Conservation (phyloP, 2,113 vertebrate species). For the Syrrhaptes paradoxus region DNA sequence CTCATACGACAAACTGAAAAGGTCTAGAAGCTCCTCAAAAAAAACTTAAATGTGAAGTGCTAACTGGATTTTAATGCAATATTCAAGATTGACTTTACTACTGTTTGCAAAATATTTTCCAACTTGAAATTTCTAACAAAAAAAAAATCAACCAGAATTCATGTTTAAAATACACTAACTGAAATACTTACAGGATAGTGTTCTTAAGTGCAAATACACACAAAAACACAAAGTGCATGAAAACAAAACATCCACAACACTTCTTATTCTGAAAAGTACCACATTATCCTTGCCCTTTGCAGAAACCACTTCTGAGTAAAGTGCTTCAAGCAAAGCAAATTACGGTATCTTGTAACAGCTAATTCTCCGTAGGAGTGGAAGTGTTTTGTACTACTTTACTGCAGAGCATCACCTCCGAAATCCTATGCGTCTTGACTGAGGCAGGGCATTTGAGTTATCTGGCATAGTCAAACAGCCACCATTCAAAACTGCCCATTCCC, state of each 20-base stretch:
- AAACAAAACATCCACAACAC: not conserved
- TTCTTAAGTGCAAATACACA: not conserved
- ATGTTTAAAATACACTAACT: not conserved
- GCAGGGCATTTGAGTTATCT: accelerated
- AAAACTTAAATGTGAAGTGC: not conserved
- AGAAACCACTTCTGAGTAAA: not conserved
- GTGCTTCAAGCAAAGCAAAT: not conserved
- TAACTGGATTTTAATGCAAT: not conserved
- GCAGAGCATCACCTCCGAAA: not conserved
- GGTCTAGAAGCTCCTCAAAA: not conserved
- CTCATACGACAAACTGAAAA: not conserved
- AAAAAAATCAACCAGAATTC: not conserved
- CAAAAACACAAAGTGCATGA: not conserved
- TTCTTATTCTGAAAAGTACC: not conserved
- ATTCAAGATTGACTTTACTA: not conserved
- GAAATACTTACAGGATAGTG: not conserved
- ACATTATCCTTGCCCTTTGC: not conserved
- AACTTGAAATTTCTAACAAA: not conserved
- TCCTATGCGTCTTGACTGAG: too few species aligned
- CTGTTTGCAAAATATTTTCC: not conserved
- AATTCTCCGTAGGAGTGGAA: not conserved
- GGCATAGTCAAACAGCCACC: not conserved
- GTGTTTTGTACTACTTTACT: not conserved
- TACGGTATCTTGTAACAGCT: not conserved
- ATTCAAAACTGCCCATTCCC: not conserved